Evolutionary conservation across 2,888 invertebrate species (phyloP).

Genomic region (Keiferia lycopersicella): DNA sequence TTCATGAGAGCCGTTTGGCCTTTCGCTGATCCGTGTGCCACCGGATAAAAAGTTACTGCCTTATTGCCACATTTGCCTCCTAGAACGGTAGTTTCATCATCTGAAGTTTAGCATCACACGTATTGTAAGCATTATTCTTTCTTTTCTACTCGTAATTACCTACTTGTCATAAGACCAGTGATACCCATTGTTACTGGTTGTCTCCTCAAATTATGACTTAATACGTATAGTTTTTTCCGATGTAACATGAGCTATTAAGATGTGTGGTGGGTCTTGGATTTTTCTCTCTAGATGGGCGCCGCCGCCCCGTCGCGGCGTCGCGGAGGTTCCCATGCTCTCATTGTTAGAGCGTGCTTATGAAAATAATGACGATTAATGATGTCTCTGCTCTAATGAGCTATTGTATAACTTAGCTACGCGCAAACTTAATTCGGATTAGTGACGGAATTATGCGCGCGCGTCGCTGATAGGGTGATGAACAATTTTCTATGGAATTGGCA

Average conservation of each 20-base stretch:
- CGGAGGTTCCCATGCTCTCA: slow-evolving; percentile 46
- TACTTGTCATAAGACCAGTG: background rate
- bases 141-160: background rate
- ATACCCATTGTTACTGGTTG: slow-evolving; percentile 7
- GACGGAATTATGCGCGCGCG: slow-evolving; percentile 11
- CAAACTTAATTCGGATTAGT: slow-evolving; percentile 26
- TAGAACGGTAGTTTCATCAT: background rate
- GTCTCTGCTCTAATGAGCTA: slow-evolving; percentile 35
- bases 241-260: slow-evolving; percentile 23
- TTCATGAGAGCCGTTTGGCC: slow-evolving; percentile 25
- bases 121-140: background rate
- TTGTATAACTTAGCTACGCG: slow-evolving; percentile 43
- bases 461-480: background rate
- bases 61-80: background rate
- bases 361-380: slow-evolving; percentile 54
- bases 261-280: slow-evolving; percentile 33
- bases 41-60: slow-evolving; percentile 8
- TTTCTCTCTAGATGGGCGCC: slow-evolving; percentile 32
- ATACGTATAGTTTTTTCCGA: slow-evolving; percentile 1
- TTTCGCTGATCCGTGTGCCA: slow-evolving; percentile 16
- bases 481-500: background rate
- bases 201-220: slow-evolving; percentile 4
- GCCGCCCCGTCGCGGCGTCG: slow-evolving; percentile 2
- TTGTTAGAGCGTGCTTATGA: slow-evolving; percentile 50
- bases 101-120: background rate